Evolutionary conservation across 1,140 invertebrate genomes (phyloP), one percentile per base, ranked within the genome.

Genomic region (Gryon sp.): DNA sequence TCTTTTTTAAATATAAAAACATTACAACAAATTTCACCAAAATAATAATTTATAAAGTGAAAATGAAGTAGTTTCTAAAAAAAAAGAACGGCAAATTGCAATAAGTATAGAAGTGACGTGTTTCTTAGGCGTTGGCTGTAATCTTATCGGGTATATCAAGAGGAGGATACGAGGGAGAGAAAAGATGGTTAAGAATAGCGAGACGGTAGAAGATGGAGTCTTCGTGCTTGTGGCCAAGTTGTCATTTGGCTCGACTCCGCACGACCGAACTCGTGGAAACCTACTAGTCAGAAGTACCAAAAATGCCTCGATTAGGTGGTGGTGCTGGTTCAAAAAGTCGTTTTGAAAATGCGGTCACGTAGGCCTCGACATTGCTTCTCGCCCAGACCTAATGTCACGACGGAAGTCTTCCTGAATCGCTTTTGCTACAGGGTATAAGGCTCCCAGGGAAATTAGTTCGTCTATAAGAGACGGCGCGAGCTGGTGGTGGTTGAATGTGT

Each of bases 331-430:
- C 38, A 43, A 65, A 45, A 52, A 65, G 24, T 53, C 48, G 19
- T 38, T 65, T 65, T 38, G 38, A 65, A n/a, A 65, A 53, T 28
- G 60, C 46, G 46, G 60, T 65, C 60, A 65, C 60, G 60, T 65
- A 65, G 48, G 60, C 48, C 30, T 38, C 59, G 59, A 8, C 30
- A 30, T 50, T 36, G 34, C 59, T 9, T 11, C 41, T 7, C 5
- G 15, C 11, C 12, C 14, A 32, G 59, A 50, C 32, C 43, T 60
- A 46, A 48, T 48, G 43, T 60, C 57, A 60, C 43, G 45, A 15
- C 45, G 20, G n/a, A 62, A 62, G 45, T 62, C 28, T 46, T 34
- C 40, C 5, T 28, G 12, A 14, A 34, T 28, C 18, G 11, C 28
- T 34, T 12, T 26, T 28, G n/a, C 59, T 18, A 22, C 32, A 12